These are phyloP conservation scores for Ptychodera flava DNA, from an alignment of 35 echinoderm and acorn worm species.

Conservation along the genomic window DNA sequence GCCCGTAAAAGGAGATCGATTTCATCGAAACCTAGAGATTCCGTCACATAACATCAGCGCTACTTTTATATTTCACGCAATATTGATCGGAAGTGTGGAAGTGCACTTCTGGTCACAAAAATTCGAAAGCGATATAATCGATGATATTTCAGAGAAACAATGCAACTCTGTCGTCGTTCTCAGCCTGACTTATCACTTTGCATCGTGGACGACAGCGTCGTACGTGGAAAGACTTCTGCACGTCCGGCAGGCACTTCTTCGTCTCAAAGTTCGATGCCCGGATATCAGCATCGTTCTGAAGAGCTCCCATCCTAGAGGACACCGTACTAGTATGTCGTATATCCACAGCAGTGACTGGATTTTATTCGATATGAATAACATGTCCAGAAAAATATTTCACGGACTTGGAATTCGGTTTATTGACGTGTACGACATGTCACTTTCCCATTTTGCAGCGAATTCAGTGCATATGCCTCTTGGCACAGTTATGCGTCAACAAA, in stretches of 20 bases:
- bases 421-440: background rate
- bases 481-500: background rate
- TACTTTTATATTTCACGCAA: background rate
- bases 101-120: background rate
- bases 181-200: background rate
- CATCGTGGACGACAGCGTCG: background rate
- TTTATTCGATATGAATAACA: background rate
- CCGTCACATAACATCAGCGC: background rate
- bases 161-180: background rate
- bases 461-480: background rate
- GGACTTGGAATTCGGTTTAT: background rate
- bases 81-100: background rate
- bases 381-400: background rate
- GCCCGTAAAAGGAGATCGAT: background rate
- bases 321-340: background rate
- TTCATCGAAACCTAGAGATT: background rate
- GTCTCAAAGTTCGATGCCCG: background rate
- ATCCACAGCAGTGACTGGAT: background rate
- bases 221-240: background rate
- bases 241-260: background rate
- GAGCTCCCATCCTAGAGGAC: background rate
- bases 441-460: background rate
- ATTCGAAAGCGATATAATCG: background rate
- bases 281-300: background rate
- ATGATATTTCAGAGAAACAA: background rate